Conservation (phyloP, 2,113 vertebrate species). For the Bufo gargarizans region DNA sequence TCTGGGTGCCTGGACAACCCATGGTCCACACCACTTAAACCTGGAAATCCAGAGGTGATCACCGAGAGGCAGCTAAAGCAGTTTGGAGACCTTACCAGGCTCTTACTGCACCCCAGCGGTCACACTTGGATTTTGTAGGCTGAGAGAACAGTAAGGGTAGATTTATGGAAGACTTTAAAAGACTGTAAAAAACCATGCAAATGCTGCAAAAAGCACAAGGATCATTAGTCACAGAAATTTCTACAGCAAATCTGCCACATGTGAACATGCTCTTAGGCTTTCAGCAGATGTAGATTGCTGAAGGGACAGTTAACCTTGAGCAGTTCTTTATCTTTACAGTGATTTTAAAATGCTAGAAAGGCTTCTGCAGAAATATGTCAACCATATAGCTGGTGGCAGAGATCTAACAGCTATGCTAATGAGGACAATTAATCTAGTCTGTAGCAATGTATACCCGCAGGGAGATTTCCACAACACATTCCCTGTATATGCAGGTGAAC, state of each 20-base stretch:
- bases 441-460: background rate
- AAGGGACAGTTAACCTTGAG: background rate
- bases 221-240: background rate
- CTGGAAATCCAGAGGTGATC: too few relatives aligned
- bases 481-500: slow-evolving; percentile 19
- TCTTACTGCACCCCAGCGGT: too few relatives aligned
- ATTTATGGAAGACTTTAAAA: too few relatives aligned
- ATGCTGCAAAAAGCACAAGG: too few relatives aligned
- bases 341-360: background rate
- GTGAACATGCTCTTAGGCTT: background rate
- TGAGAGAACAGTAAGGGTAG: too few relatives aligned
- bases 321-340: too few relatives aligned
- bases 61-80: too few relatives aligned
- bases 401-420: background rate
- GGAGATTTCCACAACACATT: slow-evolving; percentile 11
- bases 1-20: too few relatives aligned
- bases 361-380: background rate
- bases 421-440: background rate
- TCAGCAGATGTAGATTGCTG: background rate
- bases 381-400: background rate
- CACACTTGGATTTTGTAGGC: too few relatives aligned
- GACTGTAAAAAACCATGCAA: too few relatives aligned
- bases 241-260: background rate
- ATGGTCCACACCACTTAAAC: too few relatives aligned
- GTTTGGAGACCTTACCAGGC: too few relatives aligned